Evolutionary conservation across 1,140 invertebrate genomes (phyloP), one percentile per base, ranked within the genome.

Genomic region (Euura lappo): DNA sequence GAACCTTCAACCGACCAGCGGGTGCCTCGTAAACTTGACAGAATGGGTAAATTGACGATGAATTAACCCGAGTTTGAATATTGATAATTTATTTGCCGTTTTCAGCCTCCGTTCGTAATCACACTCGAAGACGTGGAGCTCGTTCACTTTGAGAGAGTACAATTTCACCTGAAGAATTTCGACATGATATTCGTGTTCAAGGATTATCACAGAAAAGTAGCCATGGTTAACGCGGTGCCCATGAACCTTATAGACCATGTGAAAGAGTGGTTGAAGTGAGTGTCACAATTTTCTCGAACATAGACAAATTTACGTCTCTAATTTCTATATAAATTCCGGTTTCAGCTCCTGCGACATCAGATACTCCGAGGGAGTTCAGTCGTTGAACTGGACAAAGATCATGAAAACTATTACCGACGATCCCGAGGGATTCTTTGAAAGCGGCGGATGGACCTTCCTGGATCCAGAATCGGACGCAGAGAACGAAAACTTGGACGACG

Each of bases 151-250:
- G 99, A 99, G 87, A 91, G 99, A 87, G 98, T 99, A 4, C 96
- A 98, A 83, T 99, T 99, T 85, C 97, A 99, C 83, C 88, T 99
- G 73, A 99, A 99, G 87, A 99, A 99, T 86, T 99, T 99, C 85
- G 99, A 99, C 87, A 99, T 99, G 97, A 96, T 99, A 44, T 99
- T 99, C 85, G 95, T 99, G 46, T 99, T 99, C 83, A 99, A 99
- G 89, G 98, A 99, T 88, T 99, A 99, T 86, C 90, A 92, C 67
- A 93, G 94, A 80, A 99, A 99, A 88, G 93, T 96, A 2, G 93
- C 96, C 1, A 98, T 98, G 94, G 94, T 99, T 1, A 99, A 98
- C 86, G 96, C 98, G 8, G 97, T 99, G 81, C 98, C 98, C 0
- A 99, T 99, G 97, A 96, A 96, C 81, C 95, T 98, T 93, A 89